Base-by-base conservation (phyloP, 2,113 vertebrate species). In the Herpetotheres cachinnans region DNA sequence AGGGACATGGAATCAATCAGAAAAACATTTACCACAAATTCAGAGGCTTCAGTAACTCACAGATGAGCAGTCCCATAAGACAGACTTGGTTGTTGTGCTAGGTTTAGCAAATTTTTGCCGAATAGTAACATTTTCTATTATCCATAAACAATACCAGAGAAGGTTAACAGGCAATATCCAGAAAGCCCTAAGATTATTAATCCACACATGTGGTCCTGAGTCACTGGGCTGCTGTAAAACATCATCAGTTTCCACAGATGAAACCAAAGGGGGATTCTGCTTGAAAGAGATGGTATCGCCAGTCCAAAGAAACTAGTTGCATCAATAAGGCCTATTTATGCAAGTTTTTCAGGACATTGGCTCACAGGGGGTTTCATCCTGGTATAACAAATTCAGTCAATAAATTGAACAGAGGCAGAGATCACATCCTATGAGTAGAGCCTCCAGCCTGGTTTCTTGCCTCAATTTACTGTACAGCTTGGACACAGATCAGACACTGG, bases 141-240 rank as follows among this genome's bases (percentile, higher is more conserved):
- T 94, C 92, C 72, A 11, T 89, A 90, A 93, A 96, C 78, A 97
- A 95, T 91, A 89, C 71, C 86, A 86, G 42, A 94, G 95, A 97
- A 96, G 94, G 90, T 93, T 94, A 97, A 92, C 21, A 80, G 74
- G 86, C 93, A 92, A 80, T 84, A 93, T 94, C 84, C 12, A 6
- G 85, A 95, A 93, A 40, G 54, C 71, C 40, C 52, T 59, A 54
- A 61, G 27, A 94, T 88, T 89, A 82, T 96, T 89, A 97, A 94
- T 93, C 82, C 82, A 94, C 5, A 26, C 63, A 93, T 84, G 94
- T 93, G 94, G 94, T 96, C 95, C 90, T 96, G 93, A 97, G 91
- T 97, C 91, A 97, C 30, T 83, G 87, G 80, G 92, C 78, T 97
- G 92, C 78, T 97, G 72, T 96, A 95, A 86, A 95, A 95, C 29